Evolutionary conservation across 2,888 invertebrate genomes (phyloP).

Genomic region (Itoplectis maculator): DNA sequence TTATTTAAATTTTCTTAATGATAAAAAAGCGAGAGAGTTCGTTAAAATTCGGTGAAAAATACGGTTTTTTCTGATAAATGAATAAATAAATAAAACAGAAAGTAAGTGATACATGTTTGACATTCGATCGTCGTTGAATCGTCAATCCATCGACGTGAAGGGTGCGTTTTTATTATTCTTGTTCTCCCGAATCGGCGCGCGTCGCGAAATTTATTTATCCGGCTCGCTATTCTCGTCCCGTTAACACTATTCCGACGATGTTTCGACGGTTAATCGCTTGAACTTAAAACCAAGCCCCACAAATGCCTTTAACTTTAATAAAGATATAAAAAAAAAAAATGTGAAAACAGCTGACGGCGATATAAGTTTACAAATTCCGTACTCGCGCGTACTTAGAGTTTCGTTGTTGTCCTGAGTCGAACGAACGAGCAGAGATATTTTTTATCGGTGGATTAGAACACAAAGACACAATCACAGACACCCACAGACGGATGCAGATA

Average conservation of each 20-base stretch:
- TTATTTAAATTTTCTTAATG: conserved; percentile 81
- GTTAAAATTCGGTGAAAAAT: conserved; percentile 67
- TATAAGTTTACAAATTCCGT: conserved; percentile 35
- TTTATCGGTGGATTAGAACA: conserved; percentile 44
- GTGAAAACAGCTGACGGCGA: conserved; percentile 47
- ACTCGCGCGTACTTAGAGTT: conserved; percentile 51
- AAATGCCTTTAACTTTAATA: conserved; percentile 70
- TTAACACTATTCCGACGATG: conserved; percentile 39
- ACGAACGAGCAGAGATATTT: conserved; percentile 40
- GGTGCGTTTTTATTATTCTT: conserved; percentile 35
- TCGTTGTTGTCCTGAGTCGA: conserved; percentile 53
- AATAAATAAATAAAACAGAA: conserved; percentile 39
- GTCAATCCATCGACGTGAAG: conserved; percentile 14
- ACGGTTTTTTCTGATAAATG: conserved; percentile 22
- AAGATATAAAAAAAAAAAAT: conserved; percentile 9
- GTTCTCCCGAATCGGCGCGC: conserved; percentile 33
- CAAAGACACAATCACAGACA: not conserved
- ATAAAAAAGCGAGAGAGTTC: conserved; percentile 46
- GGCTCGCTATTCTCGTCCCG: conserved; percentile 38
- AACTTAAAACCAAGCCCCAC: conserved; percentile 64
- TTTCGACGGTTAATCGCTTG: conserved; percentile 48
- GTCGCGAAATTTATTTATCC: conserved; percentile 14
- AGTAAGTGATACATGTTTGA: conserved; percentile 66
- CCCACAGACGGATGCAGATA: conserved; percentile 29
- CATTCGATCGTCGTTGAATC: conserved; percentile 29